Conservation (phyloP, 2,888 invertebrate species). For the Drosophila diplacantha region DNA sequence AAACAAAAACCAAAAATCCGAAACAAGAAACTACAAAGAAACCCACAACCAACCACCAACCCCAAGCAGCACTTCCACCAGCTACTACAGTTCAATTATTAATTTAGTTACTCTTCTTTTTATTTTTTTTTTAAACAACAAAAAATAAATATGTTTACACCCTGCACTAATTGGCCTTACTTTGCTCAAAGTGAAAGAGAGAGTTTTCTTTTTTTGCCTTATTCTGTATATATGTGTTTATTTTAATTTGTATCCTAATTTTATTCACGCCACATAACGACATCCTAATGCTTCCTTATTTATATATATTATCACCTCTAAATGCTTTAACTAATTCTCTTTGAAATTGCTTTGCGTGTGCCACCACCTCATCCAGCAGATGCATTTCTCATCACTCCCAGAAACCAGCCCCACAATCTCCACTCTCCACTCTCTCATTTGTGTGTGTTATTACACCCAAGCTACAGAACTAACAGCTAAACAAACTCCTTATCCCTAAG, state of each 20-base stretch:
- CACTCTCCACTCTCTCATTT: slow-evolving; percentile 26
- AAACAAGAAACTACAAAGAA: slow-evolving; percentile 12
- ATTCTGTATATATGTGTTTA: slow-evolving; percentile 36
- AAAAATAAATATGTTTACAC: slow-evolving; percentile 61
- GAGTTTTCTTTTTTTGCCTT: slow-evolving; percentile 36
- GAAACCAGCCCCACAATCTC: neutral
- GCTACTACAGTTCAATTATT: slow-evolving; percentile 39
- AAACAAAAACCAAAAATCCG: neutral
- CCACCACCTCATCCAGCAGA: slow-evolving; percentile 21
- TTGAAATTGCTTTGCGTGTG: slow-evolving; percentile 22
- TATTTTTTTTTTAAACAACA: slow-evolving; percentile 22
- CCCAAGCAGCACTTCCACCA: slow-evolving; percentile 40
- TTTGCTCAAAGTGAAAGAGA: slow-evolving; percentile 42
- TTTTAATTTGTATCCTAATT: slow-evolving; percentile 31
- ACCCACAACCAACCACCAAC: slow-evolving; percentile 8
- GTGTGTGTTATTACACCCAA: slow-evolving; percentile 36
- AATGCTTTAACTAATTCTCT: slow-evolving; percentile 36
- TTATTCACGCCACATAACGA: slow-evolving; percentile 16
- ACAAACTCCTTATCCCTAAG: slow-evolving; percentile 51
- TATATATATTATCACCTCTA: slow-evolving; percentile 9
- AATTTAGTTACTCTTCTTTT: slow-evolving; percentile 33
- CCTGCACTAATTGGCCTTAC: slow-evolving; percentile 65
- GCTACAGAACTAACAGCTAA: slow-evolving; percentile 48
- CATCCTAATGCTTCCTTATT: slow-evolving; percentile 30
- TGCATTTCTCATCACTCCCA: slow-evolving; percentile 1